These are phyloP conservation scores for Blastobasis lacticolella DNA, from an alignment of 2,888 invertebrate species.

Conservation along the genomic window DNA sequence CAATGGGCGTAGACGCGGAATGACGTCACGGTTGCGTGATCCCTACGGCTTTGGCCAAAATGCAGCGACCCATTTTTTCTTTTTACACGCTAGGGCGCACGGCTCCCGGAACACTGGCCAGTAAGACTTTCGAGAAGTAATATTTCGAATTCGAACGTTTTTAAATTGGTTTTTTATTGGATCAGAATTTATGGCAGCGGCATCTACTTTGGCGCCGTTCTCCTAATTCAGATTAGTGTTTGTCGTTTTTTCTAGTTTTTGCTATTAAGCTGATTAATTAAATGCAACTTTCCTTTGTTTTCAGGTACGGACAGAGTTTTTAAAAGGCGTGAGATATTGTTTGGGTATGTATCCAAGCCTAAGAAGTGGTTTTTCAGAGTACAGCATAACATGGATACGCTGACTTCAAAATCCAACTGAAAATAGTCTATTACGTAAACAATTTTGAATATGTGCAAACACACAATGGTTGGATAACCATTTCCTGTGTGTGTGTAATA, in stretches of 20 bases:
- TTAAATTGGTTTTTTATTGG: constrained; percentile 71
- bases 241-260: no score
- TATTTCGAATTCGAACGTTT: constrained; percentile 61
- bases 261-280: constrained; percentile 15
- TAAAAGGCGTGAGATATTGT: neutral
- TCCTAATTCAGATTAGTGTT: constrained; percentile 6
- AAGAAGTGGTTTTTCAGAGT: no score
- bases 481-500: constrained; percentile 21
- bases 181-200: constrained; percentile 57
- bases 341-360: no score
- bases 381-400: constrained; percentile 5
- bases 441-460: constrained; percentile 8
- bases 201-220: constrained; percentile 53
- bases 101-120: neutral
- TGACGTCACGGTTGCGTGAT: constrained; percentile 63
- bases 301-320: constrained; percentile 20
- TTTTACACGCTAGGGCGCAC: neutral
- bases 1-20: constrained; percentile 62
- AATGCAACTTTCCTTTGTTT: constrained; percentile 24
- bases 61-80: constrained; percentile 14
- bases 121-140: constrained; percentile 29
- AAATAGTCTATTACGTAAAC: neutral
- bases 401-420: no score
- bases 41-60: constrained; percentile 17
- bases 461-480: no score